phyloP scores from a whole-genome alignment of 2,113 vertebrate species.

The Pitta sordida region DNA sequence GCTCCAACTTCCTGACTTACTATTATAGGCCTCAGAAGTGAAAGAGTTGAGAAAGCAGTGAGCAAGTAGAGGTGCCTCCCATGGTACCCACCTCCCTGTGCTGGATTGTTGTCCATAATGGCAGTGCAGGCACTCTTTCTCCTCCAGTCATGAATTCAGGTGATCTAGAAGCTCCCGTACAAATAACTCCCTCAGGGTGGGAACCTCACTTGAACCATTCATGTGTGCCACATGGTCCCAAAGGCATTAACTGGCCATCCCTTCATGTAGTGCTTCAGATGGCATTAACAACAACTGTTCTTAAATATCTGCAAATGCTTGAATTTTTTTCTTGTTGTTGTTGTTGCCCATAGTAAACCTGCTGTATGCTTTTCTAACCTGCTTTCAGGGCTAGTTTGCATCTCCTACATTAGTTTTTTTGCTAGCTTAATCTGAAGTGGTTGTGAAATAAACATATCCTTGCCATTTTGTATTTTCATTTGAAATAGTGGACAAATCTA shows the following conservation, averaged over 20 bases:
- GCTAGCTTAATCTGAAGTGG: background rate
- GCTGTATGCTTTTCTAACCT: background rate
- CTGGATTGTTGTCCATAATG: background rate
- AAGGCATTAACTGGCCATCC: background rate
- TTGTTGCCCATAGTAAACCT: background rate
- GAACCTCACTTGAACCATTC: background rate
- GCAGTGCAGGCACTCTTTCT: background rate
- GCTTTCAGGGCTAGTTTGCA: background rate
- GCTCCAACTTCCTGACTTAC: background rate
- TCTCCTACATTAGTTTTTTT: background rate
- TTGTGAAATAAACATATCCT: background rate
- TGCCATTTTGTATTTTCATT: background rate
- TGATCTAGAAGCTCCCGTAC: background rate
- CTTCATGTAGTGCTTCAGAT: background rate
- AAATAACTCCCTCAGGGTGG: background rate
- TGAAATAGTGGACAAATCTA: background rate
- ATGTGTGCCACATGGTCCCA: background rate
- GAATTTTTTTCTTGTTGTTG: background rate
- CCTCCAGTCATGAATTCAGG: background rate
- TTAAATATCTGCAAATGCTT: background rate
- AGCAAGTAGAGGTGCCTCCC: background rate
- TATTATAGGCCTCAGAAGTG: background rate
- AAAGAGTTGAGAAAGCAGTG: background rate
- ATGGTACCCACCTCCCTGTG: fast-evolving
- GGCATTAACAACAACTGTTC: background rate